phyloP scores from a whole-genome alignment of 2,113 vertebrate species.

The Coturnix japonica region DNA sequence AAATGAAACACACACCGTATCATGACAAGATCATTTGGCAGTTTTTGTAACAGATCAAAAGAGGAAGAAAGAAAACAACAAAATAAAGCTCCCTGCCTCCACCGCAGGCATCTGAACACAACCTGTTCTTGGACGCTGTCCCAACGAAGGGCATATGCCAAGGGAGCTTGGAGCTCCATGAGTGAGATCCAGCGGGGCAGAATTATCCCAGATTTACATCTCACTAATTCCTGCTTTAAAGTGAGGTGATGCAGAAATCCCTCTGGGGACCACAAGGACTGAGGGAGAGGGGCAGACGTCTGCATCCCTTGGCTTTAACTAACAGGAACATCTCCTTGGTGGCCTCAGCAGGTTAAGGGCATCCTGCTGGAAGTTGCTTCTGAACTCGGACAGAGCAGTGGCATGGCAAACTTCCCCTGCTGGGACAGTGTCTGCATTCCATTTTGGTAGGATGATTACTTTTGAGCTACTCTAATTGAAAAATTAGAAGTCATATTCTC shows the following conservation, averaged over 20 bases:
- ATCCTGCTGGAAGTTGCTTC: conserved; percentile 11
- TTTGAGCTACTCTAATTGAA: conserved; percentile 26
- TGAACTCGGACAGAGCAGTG: background rate
- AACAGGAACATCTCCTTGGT: background rate
- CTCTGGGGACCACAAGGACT: background rate
- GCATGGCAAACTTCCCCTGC: conserved; percentile 6
- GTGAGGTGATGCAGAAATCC: conserved; percentile 23
- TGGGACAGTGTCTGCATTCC: conserved; percentile 20
- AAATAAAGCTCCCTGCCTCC: conserved; percentile 10
- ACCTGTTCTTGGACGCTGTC: conserved; percentile 37
- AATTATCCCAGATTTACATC: conserved; percentile 50
- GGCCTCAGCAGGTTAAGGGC: conserved; percentile 23
- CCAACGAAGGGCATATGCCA: conserved; percentile 31
- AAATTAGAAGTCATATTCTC: background rate
- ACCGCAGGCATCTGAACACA: background rate
- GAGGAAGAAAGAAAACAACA: fast-evolving
- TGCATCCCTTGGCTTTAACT: conserved; percentile 25
- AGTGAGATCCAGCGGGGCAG: background rate
- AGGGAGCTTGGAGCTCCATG: conserved; percentile 19
- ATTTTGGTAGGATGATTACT: conserved; percentile 55
- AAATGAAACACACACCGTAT: background rate
- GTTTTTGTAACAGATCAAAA: conserved; percentile 19
- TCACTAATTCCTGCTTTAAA: conserved; percentile 55
- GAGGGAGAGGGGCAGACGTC: conserved; percentile 1
- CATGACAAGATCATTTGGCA: conserved; percentile 47